Evolutionary conservation across 2,113 vertebrate genomes (phyloP).

Genomic region (Capricornis sumatraensis): DNA sequence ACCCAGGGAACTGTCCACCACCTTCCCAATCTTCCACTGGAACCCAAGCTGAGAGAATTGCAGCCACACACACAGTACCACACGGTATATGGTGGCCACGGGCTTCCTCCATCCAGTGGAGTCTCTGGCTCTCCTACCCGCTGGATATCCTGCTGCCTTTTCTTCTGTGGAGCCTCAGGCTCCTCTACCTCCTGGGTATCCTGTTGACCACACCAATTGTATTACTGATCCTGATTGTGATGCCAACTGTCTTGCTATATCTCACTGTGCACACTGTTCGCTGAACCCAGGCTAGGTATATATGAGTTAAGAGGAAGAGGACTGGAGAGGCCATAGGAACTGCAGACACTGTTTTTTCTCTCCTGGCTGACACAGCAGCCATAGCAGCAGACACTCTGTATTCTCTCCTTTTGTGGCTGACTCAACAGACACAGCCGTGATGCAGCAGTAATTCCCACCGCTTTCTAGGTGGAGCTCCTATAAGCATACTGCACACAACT

Average conservation of each 20-base stretch:
- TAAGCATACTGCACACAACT: background rate
- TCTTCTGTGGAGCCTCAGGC: background rate
- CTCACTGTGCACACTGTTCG: background rate
- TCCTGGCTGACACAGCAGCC: background rate
- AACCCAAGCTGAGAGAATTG: background rate
- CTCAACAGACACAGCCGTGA: background rate
- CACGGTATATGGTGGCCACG: fast-evolving
- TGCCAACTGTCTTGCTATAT: background rate
- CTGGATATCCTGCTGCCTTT: background rate
- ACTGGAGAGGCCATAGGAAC: background rate
- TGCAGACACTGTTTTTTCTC: background rate
- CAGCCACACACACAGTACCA: background rate
- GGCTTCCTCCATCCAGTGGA: background rate
- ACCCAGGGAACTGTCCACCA: fast-evolving
- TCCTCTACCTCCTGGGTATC: background rate
- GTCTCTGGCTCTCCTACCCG: fast-evolving
- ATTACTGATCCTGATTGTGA: background rate
- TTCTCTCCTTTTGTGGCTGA: background rate
- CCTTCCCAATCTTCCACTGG: background rate
- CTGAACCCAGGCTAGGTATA: background rate
- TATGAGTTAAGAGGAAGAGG: background rate
- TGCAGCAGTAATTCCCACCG: background rate
- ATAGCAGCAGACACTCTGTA: background rate
- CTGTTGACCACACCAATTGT: background rate
- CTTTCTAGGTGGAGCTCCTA: background rate